phyloP scores from a whole-genome alignment of 1,140 invertebrate genomes.

The Carposina sasakii region DNA sequence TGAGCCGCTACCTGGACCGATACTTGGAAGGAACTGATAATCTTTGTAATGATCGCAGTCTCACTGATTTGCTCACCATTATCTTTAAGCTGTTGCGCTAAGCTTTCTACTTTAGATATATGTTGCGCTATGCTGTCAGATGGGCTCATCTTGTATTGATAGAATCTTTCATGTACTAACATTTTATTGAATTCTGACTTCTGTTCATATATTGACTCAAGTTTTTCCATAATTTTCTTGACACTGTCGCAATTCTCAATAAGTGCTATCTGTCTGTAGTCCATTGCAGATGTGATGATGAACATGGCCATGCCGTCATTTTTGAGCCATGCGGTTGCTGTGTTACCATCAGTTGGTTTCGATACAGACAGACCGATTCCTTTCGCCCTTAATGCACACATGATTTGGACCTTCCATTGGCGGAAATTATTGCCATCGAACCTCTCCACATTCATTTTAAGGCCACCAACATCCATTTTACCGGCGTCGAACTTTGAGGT shows the following conservation, averaged over 20 bases:
- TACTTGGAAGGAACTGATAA: constrained; percentile 21
- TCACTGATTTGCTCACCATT: constrained; percentile 30
- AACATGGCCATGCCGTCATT: constrained; percentile 10
- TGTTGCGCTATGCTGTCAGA: constrained; percentile 28
- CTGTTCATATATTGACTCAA: constrained; percentile 33
- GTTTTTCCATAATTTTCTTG: constrained; percentile 22
- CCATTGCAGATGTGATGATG: constrained; percentile 8
- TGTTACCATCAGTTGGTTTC: too few species aligned
- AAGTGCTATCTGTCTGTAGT: constrained; percentile 2
- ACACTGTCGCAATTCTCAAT: constrained; percentile 10
- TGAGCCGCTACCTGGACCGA: constrained; percentile 29
- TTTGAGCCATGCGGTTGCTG: too few species aligned
- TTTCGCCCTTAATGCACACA: constrained; percentile 28
- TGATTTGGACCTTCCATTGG: too few species aligned
- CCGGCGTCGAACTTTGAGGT: too few species aligned
- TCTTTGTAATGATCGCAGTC: constrained; percentile 32
- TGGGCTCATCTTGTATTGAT: constrained; percentile 30
- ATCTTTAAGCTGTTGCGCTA: constrained; percentile 32
- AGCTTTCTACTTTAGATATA: constrained; percentile 34
- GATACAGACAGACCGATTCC: constrained; percentile 15
- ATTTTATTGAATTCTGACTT: constrained; percentile 33
- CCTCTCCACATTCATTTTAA: constrained; percentile 20
- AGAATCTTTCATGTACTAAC: constrained; percentile 30
- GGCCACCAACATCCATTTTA: neutral
- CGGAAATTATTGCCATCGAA: constrained; percentile 34